phyloP scores from a whole-genome alignment of 2,113 vertebrate genomes.

The Lepisosteus osseus region DNA sequence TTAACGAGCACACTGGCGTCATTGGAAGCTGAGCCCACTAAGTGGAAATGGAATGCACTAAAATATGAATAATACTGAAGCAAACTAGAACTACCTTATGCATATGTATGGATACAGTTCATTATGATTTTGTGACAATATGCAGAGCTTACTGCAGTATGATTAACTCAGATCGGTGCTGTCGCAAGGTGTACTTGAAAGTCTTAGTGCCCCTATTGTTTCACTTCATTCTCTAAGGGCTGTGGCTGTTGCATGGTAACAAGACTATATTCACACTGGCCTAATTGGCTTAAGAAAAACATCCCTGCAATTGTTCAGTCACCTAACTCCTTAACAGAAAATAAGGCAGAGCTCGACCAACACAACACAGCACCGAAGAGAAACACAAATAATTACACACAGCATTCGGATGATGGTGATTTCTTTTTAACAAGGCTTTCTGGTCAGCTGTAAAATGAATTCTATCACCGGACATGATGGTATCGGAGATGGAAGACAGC shows the following conservation, averaged over 20 bases:
- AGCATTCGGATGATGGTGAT: too few relatives aligned
- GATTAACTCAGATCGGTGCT: conserved; percentile 5
- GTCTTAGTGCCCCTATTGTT: conserved; percentile 34
- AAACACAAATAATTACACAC: too few relatives aligned
- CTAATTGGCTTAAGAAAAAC: conserved; percentile 65
- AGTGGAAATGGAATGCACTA: not conserved
- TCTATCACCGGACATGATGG: too few relatives aligned
- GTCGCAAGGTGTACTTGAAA: conserved; percentile 11
- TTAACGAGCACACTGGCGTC: too few relatives aligned
- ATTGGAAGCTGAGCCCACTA: too few relatives aligned
- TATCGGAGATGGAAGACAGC: not conserved
- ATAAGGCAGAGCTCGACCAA: conserved; percentile 29
- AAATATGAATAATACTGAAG: not conserved
- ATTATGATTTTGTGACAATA: not conserved
- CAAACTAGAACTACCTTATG: not conserved
- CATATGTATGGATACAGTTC: conserved; percentile 1
- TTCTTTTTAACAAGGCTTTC: too few relatives aligned
- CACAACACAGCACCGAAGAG: too few relatives aligned
- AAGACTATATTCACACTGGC: conserved; percentile 35
- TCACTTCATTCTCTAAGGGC: conserved; percentile 48
- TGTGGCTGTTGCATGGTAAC: conserved; percentile 54
- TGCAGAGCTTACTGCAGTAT: not conserved
- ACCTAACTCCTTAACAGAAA: conserved; percentile 53
- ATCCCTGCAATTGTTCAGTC: conserved; percentile 60
- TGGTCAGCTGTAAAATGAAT: too few relatives aligned